Conservation (phyloP, 2,113 vertebrate genomes). For the Zosterops borbonicus region DNA sequence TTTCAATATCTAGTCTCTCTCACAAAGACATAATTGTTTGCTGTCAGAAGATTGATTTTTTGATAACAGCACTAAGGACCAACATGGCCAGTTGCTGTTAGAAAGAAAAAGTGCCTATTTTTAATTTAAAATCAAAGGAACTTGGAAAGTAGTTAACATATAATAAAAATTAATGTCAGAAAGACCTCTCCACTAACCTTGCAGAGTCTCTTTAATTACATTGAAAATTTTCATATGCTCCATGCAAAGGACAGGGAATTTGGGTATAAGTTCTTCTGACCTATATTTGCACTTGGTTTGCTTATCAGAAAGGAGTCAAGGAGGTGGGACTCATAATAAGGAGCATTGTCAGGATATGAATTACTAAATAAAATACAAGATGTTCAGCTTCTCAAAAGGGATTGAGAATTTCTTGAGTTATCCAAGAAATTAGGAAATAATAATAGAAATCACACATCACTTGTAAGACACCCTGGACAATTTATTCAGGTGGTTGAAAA, state of each 20-base stretch:
- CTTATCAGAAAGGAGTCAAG: background rate
- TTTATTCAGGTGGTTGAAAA: background rate
- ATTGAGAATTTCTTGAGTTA: background rate
- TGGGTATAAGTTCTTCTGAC: background rate
- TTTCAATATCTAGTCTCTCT: background rate
- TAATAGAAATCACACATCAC: background rate
- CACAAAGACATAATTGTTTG: background rate
- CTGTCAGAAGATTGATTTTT: background rate
- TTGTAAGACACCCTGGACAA: background rate
- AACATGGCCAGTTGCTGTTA: background rate
- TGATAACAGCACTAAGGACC: background rate
- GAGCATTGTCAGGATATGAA: background rate
- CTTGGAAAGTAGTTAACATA: background rate
- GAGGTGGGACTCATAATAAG: background rate
- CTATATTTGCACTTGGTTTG: background rate
- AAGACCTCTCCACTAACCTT: conserved; percentile 19
- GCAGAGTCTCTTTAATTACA: background rate
- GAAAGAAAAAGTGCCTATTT: background rate
- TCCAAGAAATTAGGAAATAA: background rate
- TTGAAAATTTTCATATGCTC: background rate
- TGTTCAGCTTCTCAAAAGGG: background rate
- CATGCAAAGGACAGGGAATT: background rate
- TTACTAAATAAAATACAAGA: conserved; percentile 1
- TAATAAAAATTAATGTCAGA: conserved; percentile 1
- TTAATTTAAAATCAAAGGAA: background rate